Evolutionary conservation across 2,797 vertebrate genomes (phyloP).

Genomic region (Leptatherina wallacei): DNA sequence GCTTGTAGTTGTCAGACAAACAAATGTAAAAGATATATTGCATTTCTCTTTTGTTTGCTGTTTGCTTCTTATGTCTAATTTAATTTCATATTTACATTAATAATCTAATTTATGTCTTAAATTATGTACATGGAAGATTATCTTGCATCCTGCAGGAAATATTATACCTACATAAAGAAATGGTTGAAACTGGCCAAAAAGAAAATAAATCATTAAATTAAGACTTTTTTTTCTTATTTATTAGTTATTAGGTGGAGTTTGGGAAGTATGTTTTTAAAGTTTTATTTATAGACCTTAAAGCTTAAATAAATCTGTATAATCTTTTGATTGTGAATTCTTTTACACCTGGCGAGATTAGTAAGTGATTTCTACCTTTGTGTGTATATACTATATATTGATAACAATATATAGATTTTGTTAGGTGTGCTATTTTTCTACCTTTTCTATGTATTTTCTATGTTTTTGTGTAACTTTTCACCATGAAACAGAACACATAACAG

Average conservation of each 20-base stretch:
- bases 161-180: constrained; percentile 65
- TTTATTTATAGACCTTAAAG: constrained; percentile 83
- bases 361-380: constrained; percentile 62
- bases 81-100: constrained; percentile 86
- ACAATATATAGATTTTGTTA: constrained; percentile 74
- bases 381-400: constrained; percentile 76
- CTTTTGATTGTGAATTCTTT: constrained; percentile 74
- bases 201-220: constrained; percentile 82
- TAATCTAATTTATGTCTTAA: constrained; percentile 89
- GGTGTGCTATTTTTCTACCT: constrained; percentile 80
- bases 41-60: constrained; percentile 69
- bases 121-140: constrained; percentile 82
- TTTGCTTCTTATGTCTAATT: constrained; percentile 83
- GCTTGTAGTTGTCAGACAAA: constrained; percentile 63
- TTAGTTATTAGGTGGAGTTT: constrained; percentile 75
- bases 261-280: constrained; percentile 74
- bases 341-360: constrained; percentile 65
- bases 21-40: constrained; percentile 58
- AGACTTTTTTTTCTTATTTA: constrained; percentile 82
- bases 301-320: constrained; percentile 76
- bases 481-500: constrained; percentile 32
- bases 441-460: constrained; percentile 63
- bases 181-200: constrained; percentile 79
- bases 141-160: constrained; percentile 79
- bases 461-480: constrained; percentile 61